Base-by-base conservation (phyloP, 2,888 invertebrate species). In the Drosophila hamatofila region DNA sequence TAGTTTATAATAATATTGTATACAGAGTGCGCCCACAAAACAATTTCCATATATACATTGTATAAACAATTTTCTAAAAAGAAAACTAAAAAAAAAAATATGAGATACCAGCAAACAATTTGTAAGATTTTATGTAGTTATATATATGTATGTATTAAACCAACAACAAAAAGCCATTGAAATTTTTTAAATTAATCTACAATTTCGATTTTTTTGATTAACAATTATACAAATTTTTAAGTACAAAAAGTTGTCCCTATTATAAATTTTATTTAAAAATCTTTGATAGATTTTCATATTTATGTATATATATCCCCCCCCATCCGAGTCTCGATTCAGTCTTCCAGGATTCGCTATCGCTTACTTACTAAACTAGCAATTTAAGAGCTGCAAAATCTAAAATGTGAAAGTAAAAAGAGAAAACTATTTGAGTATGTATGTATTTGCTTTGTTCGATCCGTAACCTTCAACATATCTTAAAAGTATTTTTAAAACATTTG, bases 131-230 rank as follows among this genome's bases (percentile, higher is more conserved):
- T 75, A 69, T 78, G 59, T 80, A 72, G 79, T 79, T 70, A 61
- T 75, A 54, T 69, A 60, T 75, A 54, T 54, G 52, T 65, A 68
- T 51, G 57, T 65, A 67, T 69, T 69, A 66, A 60, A 68, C 48
- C 33, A 66, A 72, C 64, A 42, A 62, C 41, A 70, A 76, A 71
- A 61, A 66, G 83, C 80, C 76, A 80, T 80, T 80, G 71, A 58
- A 82, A 64, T 68, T 78, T 42, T 66, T 72, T 66, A 69, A 81
- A 48, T 23, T 72, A 54, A 51, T 67, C 70, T 55, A 64, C 35
- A 39, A 73, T 80, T 80, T 79, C 62, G 65, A 66, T 72, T 59
- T 51, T 51, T 55, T 51, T 48, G n/a, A 52, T 35, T 62, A 61
- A 33, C 61, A 69, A 77, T 75, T 75, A 76, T 62, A 76, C 4